Conservation (phyloP, 2,113 vertebrate species). For the Malurus cyaneus region DNA sequence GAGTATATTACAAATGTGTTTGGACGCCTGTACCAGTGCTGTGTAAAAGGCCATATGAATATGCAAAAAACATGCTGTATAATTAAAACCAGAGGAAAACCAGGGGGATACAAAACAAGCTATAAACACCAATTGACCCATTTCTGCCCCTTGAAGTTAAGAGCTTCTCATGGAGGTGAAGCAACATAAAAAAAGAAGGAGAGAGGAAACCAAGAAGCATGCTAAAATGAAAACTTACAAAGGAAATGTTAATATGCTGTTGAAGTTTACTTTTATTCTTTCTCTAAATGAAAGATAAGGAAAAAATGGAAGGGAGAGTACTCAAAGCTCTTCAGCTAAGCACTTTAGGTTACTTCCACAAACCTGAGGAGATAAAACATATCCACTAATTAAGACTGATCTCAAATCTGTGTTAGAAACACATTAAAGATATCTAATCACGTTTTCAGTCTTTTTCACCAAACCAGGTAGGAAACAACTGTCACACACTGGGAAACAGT, state of each 20-base stretch:
- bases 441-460: background rate
- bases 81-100: background rate
- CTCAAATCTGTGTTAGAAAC: background rate
- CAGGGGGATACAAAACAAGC: background rate
- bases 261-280: background rate
- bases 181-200: background rate
- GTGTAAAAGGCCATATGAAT: background rate
- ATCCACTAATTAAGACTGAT: background rate
- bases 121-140: background rate
- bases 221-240: background rate
- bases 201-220: background rate
- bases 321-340: background rate
- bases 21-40: background rate
- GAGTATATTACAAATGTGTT: background rate
- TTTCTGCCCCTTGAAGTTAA: background rate
- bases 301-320: background rate
- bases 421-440: background rate
- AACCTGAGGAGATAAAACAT: background rate
- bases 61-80: background rate
- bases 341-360: background rate
- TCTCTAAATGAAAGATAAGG: background rate
- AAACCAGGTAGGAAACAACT: background rate
- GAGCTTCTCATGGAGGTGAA: background rate
- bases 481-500: background rate
- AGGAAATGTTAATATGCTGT: background rate